Conservation (phyloP, 1,140 invertebrate genomes). For the Achroia grisella region DNA sequence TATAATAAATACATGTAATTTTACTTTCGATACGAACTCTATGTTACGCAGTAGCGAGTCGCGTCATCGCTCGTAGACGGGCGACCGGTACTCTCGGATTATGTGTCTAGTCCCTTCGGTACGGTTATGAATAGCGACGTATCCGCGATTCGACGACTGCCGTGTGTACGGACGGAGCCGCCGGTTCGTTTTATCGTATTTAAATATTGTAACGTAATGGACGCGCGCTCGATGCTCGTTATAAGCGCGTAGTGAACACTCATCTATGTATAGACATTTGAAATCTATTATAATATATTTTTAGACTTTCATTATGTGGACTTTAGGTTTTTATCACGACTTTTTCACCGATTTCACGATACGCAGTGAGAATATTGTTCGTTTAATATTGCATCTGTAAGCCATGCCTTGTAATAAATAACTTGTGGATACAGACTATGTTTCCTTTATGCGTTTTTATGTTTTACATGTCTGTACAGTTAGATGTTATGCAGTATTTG, state of each 20-base stretch:
- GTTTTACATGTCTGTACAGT: conserved; percentile 60
- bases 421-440: conserved; percentile 42
- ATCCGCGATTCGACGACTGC: conserved; percentile 15
- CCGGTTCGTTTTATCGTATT: conserved; percentile 41
- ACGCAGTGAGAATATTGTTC: conserved; percentile 60
- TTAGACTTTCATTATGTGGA: conserved; percentile 69
- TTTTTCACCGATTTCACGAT: conserved; percentile 67
- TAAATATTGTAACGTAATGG: conserved; percentile 51
- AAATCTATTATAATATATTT: conserved; percentile 72
- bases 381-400: conserved; percentile 58
- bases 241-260: conserved; percentile 63
- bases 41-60: conserved; percentile 13
- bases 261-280: conserved; percentile 71
- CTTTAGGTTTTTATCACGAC: conserved; percentile 69
- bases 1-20: conserved; percentile 27
- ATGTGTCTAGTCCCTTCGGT: conserved; percentile 39
- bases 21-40: conserved; percentile 40
- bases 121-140: conserved; percentile 26
- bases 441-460: conserved; percentile 44
- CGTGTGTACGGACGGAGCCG: conserved; percentile 21
- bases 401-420: conserved; percentile 58
- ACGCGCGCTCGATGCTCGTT: conserved; percentile 40
- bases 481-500: conserved; percentile 63
- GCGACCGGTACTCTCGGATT: conserved; percentile 21
- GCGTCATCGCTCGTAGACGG: conserved; percentile 21